Evolutionary conservation across 2,113 vertebrate genomes (phyloP), one percentile per base, ranked within the genome.

Genomic region (cattle (Bos taurus)): DNA sequence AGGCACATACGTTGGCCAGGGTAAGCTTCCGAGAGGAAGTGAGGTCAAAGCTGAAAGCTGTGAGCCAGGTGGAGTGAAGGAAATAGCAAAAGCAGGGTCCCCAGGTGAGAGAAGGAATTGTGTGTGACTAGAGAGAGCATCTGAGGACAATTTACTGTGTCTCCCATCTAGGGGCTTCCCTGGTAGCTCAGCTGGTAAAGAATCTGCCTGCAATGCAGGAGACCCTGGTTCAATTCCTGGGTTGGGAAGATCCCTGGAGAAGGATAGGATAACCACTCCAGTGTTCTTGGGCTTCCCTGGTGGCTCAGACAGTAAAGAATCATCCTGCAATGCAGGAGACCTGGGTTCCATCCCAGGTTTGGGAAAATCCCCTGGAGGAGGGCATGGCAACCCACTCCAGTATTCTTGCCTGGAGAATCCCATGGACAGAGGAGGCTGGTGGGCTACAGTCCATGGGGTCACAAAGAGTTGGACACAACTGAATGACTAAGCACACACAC

Each of bases 281-380:
- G n/a, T 40, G 67, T 71, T 71, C 67, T 40, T 40, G 67, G 67
- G 67, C 19, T 40, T 71, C 67, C 21, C n/a, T 71, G n/a, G 19
- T 40, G n/a, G n/a, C n/a, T 71, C 67, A 71, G n/a, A 71, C n/a
- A 40, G 67, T 71, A 71, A 71, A 40, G 67, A 71, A 40, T 40
- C n/a, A 0, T 0, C n/a, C 67, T 40, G n/a, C n/a, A 71, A 12
- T 71, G 67, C 2, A 0, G 67, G n/a, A 71, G n/a, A 40, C 67
- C 67, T 71, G n/a, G n/a, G 5, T 71, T 23, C 67, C 67, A 12
- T 71, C n/a, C n/a, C 67, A 6, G 10, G 64, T 40, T 40, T 40
- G 67, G 67, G n/a, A 40, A 71, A 10, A 40, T 71, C n/a, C 67
- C 67, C n/a, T 71, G 19, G 67, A 71, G 67, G n/a, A 71, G 67